Evolutionary conservation across 2,888 invertebrate species (phyloP).

Genomic region (Protophormia terraenovae): DNA sequence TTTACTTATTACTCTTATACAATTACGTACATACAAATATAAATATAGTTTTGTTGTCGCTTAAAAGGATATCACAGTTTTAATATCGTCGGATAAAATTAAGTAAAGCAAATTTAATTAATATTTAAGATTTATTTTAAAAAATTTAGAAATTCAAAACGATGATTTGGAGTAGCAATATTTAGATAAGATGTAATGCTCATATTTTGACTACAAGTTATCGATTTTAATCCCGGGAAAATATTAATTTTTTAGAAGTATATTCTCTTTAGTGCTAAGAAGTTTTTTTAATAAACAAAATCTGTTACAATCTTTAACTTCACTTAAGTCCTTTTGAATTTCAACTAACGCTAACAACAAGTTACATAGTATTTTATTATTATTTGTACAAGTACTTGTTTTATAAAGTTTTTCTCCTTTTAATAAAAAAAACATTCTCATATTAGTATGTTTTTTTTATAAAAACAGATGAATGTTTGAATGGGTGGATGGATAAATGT

Average conservation of each 20-base stretch:
- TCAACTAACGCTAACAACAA: background rate
- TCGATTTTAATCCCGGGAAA: no score
- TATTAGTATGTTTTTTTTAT: background rate
- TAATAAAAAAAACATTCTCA: background rate
- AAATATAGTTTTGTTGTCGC: background rate
- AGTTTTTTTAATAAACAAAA: no score
- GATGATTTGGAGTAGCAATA: no score
- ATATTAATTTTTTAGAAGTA: no score
- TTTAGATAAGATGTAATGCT: no score
- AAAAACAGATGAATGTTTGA: background rate
- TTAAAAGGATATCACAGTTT: background rate
- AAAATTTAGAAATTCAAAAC: no score
- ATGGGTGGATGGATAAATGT: background rate
- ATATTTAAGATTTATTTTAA: no score
- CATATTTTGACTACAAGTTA: no score
- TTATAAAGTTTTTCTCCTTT: background rate
- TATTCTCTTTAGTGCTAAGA: no score
- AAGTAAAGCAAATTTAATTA: background rate
- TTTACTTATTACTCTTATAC: background rate
- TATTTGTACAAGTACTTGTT: background rate
- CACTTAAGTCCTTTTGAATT: background rate
- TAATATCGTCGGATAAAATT: background rate
- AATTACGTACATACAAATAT: background rate
- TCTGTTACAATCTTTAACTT: no score
- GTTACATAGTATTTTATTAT: no score